A percentile compares a stretch with the other conserved stretches of the same genome.
These are phyloP conservation scores for Polyommatus iphigenia DNA, from an alignment of 2,888 invertebrate species.

Conservation along the genomic window DNA sequence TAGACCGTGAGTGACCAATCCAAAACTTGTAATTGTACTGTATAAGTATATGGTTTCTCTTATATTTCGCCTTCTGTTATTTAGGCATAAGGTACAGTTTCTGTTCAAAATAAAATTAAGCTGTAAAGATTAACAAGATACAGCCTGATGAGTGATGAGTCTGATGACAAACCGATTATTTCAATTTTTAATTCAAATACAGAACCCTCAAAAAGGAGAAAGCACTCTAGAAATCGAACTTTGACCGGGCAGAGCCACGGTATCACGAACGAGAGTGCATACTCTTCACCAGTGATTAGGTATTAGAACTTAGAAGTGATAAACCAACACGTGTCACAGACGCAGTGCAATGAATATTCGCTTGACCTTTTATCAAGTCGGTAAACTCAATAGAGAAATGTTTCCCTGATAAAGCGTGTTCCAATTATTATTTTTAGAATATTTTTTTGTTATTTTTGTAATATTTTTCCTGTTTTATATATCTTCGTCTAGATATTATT, in stretches of 20 bases:
- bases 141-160: no score
- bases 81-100: no score
- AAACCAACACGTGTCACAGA: slow-evolving; percentile 20
- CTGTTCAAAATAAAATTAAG: no score
- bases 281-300: not conserved
- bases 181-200: no score
- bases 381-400: slow-evolving; percentile 12
- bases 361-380: slow-evolving; percentile 8
- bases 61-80: no score
- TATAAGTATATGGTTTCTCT: no score
- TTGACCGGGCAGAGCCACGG: not conserved
- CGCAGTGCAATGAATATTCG: slow-evolving; percentile 5
- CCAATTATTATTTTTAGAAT: slow-evolving; percentile 2
- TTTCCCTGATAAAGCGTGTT: not conserved
- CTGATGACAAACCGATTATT: no score
- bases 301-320: slow-evolving; percentile 26
- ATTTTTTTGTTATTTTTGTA: not conserved
- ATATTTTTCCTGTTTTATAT: not conserved
- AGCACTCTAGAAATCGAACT: not conserved
- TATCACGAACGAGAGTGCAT: not conserved
- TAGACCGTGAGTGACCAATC: no score
- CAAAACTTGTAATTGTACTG: no score
- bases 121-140: no score
- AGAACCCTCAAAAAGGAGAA: not conserved
- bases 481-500: not conserved